A percentile compares a stretch with the other conserved stretches of the same genome.
phyloP scores from a whole-genome alignment of 2,113 vertebrate species.

The Anas platyrhynchos region DNA sequence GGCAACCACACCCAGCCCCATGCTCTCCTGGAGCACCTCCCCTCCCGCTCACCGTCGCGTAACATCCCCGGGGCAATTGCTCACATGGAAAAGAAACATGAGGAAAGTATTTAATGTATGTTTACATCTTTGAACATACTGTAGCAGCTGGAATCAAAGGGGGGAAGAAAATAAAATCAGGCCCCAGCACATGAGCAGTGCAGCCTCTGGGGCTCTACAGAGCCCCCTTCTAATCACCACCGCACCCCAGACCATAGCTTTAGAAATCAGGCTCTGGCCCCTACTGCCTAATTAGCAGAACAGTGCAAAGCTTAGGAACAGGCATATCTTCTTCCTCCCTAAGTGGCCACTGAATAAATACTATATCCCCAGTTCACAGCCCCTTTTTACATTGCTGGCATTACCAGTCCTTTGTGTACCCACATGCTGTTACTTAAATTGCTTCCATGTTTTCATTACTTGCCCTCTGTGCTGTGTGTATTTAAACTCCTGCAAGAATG shows the following conservation, averaged over 20 bases:
- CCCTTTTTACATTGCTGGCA: slow-evolving; percentile 40
- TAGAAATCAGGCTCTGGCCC: slow-evolving; percentile 20
- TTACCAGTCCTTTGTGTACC: slow-evolving; percentile 59
- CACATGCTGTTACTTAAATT: slow-evolving; percentile 73
- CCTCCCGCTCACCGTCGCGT: background rate
- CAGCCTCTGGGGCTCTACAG: background rate
- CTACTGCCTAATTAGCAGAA: slow-evolving; percentile 52
- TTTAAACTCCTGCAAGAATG: slow-evolving; percentile 57
- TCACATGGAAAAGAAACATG: slow-evolving; percentile 37
- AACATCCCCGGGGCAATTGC: background rate
- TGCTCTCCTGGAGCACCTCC: background rate
- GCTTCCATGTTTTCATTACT: slow-evolving; percentile 68
- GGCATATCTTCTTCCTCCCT: slow-evolving; percentile 50
- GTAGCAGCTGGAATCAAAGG: slow-evolving; percentile 50
- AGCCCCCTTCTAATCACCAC: background rate
- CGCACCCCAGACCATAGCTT: slow-evolving; percentile 1
- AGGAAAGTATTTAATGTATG: slow-evolving; percentile 54
- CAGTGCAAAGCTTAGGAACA: slow-evolving; percentile 22
- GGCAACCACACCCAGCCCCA: slow-evolving; percentile 7
- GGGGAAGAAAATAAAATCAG: background rate
- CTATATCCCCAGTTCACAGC: slow-evolving; percentile 7
- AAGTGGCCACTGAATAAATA: slow-evolving; percentile 48
- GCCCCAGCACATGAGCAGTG: background rate
- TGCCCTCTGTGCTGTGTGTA: slow-evolving; percentile 57
- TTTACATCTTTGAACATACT: slow-evolving; percentile 50